Conservation (phyloP, 2,888 invertebrate species). For the Asteroscopus sphinx region DNA sequence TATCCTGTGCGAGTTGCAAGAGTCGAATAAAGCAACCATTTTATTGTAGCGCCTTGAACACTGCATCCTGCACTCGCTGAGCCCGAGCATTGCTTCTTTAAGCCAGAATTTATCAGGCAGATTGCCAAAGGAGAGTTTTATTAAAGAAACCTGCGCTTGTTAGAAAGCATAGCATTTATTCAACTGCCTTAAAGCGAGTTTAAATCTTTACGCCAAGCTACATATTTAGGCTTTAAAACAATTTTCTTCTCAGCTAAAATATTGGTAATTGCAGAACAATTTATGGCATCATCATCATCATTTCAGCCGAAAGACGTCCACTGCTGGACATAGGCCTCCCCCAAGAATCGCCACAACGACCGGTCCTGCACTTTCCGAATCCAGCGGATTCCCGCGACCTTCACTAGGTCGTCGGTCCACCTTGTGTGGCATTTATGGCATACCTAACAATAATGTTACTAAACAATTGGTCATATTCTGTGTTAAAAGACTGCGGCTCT, state of each 20-base stretch:
- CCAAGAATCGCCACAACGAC: no score
- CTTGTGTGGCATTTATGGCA: no score
- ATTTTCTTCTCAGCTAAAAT: not conserved
- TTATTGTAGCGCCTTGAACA: not conserved
- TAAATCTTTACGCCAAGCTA: not conserved
- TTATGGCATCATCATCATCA: not conserved
- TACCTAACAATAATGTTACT: no score
- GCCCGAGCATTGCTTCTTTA: not conserved
- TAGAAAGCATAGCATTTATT: not conserved
- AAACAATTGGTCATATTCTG: no score
- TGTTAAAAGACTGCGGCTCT: no score
- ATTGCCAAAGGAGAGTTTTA: constrained; percentile 6
- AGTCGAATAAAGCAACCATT: constrained; percentile 1
- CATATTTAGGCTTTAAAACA: no score
- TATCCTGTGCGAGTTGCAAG: not conserved
- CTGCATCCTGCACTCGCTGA: not conserved
- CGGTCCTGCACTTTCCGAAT: no score
- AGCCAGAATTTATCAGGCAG: not conserved
- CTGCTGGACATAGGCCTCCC: no score
- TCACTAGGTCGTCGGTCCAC: no score
- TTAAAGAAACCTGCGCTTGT: not conserved
- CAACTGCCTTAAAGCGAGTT: not conserved
- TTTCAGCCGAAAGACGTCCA: no score
- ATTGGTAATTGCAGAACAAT: not conserved
- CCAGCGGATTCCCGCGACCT: no score